phyloP scores from a whole-genome alignment of 53 echinoderm and acorn worm genomes.

The Crossaster papposus region DNA sequence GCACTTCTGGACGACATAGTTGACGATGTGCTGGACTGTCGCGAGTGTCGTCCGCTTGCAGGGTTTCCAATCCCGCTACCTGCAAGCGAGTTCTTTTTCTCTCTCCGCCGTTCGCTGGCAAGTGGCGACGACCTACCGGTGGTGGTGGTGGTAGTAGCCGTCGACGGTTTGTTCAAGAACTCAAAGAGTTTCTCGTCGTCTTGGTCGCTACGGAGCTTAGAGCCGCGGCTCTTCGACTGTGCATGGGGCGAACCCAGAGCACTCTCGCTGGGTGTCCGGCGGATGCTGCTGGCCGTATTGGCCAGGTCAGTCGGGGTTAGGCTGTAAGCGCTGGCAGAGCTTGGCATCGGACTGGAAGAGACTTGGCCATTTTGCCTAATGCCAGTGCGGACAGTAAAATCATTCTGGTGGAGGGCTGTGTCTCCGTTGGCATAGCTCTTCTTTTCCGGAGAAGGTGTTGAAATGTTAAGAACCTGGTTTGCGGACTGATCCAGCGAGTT shows the following conservation, averaged over 20 bases:
- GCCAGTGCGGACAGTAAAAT: not conserved
- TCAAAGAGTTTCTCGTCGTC: constrained; percentile 99
- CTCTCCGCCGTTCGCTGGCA: constrained; percentile 57
- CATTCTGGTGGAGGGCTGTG: constrained; percentile 24
- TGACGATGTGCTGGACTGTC: constrained; percentile 96
- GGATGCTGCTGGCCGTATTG: constrained; percentile 88
- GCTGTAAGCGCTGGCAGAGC: constrained; percentile 67
- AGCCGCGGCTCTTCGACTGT: constrained; percentile 62
- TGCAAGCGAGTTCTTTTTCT: constrained; percentile 18
- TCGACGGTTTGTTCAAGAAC: constrained; percentile 86
- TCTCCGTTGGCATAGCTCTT: constrained; percentile 17
- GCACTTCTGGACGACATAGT: constrained; percentile 86
- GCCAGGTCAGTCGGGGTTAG: constrained; percentile 95
- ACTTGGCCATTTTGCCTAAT: not conserved
- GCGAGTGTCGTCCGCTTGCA: constrained; percentile 77
- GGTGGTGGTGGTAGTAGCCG: no score
- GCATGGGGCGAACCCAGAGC: constrained; percentile 44
- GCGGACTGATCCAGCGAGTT: constrained; percentile 93
- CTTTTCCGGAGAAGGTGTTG: constrained; percentile 33
- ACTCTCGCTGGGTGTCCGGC: constrained; percentile 87
- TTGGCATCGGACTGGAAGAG: constrained; percentile 26
- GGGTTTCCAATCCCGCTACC: constrained; percentile 48
- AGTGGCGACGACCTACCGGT: constrained; percentile 49
- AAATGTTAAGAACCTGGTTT: constrained; percentile 65
- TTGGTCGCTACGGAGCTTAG: constrained; percentile 69